Base-by-base conservation (phyloP, 2,113 vertebrate species). In the Neotoma lepida region DNA sequence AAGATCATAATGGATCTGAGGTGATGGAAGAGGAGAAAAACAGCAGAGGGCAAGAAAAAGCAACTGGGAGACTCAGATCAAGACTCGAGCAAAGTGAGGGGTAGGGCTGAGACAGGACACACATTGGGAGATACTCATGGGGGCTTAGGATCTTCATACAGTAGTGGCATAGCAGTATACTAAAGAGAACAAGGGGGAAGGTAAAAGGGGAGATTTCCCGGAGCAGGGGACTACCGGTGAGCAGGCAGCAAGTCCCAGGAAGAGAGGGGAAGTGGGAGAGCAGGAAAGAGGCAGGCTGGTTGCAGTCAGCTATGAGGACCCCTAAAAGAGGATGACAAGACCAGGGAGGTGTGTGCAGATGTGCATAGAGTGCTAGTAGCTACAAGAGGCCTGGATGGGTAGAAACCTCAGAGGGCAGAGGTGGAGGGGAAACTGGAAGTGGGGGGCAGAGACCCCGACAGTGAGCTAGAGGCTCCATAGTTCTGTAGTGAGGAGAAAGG, bases 191-290 rank as follows among this genome's bases (percentile, higher is more conserved):
- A 9, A 51, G 51, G n/a, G 18, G 90, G 82, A 18, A 58, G 66
- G 30, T 22, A 26, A 26, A 63, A 33, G 30, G 20, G 46, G 71
- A 17, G 3, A 17, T 64, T 30, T 7, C 30, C 46, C 15, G 13
- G 46, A 87, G 76, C 0, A n/a, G 22, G 22, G 10, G 12, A 76
- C 73, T 46, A 17, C 39, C 77, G 14, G 0, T 7, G 63, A 86
- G 78, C 82, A 80, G 84, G 51, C 35, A 63, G 90, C 81, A 77
- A 76, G 66, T 89, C 91, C 93, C 82, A 85, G 89, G 68, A 63
- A 97, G 74, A 94, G 71, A 74, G 35, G 89, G 91, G 78, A 91
- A 95, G 70, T 71, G 63, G 86, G 73, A 93, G 68, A 41, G 64
- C 64, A 85, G 41, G 74, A 61, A 84, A 61, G 68, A 73, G 73